Base-by-base conservation (phyloP, 2,888 invertebrate species). In the Carabus problematicus region DNA sequence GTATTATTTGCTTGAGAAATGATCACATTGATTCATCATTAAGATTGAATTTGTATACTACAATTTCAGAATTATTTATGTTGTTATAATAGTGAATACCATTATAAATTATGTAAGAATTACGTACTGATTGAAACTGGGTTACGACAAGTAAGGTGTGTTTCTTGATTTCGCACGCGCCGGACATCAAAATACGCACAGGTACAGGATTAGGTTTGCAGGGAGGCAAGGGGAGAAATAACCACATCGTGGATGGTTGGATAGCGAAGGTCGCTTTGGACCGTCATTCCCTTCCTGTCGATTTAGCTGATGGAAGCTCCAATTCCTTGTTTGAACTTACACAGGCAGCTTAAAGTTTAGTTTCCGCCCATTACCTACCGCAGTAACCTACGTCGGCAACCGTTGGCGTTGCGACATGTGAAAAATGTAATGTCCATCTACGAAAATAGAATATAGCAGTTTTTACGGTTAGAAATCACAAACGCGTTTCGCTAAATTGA, bases 241-340 rank as follows among this genome's bases (percentile, higher is more conserved):
- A 29, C 29, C 29, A 29, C 6, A 29, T 29, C 29, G 29, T 2
- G 29, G 29, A 29, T 29, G 29, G 29, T 29, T 29, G 29, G 29
- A 29, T 29, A 29, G 29, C 3, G 29, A 29, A 29, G 29, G 29
- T 29, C 29, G 29, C 29, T 29, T 29, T 29, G 29, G 29, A 29
- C 29, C 14, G 39, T 41, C 19, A 14, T 11, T 45, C 14, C 14
- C 54, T 63, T 63, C 63, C 63, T 63, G 63, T 63, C 63, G 63
- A 63, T 63, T 63, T 63, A 42, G 42, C 63, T 54, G 54, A 63
- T 49, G 61, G 52, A 52, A 16, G 63, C 43, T 60, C 60, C 60
- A 45, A 60, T 60, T 60, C 45, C 60, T 45, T 60, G 60, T 60
- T 60, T 60, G 60, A 60, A 60, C 45, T 60, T 43, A 59, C 60